Conservation (phyloP, 2,113 vertebrate species). For the Carlito syrichta region DNA sequence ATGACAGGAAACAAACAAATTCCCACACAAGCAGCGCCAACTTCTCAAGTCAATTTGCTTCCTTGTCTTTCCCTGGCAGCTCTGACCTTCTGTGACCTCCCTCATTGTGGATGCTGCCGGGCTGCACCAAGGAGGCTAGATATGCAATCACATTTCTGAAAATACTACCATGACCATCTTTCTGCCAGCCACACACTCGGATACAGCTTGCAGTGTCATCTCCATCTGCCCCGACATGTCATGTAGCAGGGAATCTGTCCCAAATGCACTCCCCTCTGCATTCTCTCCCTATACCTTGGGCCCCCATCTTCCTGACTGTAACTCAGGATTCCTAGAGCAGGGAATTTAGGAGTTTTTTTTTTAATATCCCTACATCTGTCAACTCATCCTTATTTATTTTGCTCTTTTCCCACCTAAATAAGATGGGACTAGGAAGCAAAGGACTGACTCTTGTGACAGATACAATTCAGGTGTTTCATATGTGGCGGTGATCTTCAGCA, state of each 20-base stretch:
- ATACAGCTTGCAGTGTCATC: background rate
- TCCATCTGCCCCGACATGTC: accelerated
- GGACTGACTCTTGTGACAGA: background rate
- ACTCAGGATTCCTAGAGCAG: background rate
- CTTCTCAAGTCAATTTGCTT: background rate
- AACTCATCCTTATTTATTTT: background rate
- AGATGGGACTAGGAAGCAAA: background rate
- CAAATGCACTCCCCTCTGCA: background rate
- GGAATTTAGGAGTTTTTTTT: background rate
- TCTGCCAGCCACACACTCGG: background rate
- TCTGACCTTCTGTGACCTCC: background rate
- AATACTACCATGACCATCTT: background rate
- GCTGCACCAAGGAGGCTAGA: background rate
- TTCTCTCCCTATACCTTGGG: accelerated
- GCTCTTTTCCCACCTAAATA: background rate
- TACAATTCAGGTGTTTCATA: background rate
- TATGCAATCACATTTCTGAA: background rate
- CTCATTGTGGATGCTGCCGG: background rate
- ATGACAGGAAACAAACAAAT: background rate
- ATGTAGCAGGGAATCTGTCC: background rate
- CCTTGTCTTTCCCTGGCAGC: background rate
- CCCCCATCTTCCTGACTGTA: too few species aligned
- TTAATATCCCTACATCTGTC: background rate
- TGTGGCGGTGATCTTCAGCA: accelerated
- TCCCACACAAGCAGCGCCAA: background rate